phyloP scores from a whole-genome alignment of 1,140 invertebrate species.

The Drosophila pruinosa region DNA sequence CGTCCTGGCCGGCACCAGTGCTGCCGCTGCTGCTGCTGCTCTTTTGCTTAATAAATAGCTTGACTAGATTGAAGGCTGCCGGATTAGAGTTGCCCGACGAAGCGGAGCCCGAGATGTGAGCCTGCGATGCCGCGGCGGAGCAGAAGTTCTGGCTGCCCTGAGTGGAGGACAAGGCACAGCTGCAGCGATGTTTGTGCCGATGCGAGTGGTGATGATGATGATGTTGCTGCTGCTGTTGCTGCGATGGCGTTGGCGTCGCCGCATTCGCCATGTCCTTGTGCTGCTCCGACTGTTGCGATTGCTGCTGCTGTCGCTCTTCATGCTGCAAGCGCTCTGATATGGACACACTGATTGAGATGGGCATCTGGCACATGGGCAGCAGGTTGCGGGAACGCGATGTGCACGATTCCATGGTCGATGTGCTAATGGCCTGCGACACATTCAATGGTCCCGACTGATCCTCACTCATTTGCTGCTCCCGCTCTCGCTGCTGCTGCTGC shows the following conservation, averaged over 20 bases:
- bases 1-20: slow-evolving; percentile 82
- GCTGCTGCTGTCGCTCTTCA: slow-evolving; percentile 43
- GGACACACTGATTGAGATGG: slow-evolving; percentile 74
- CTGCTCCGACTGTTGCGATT: slow-evolving; percentile 48
- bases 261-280: slow-evolving; percentile 20
- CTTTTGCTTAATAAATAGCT: slow-evolving; percentile 94
- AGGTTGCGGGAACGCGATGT: slow-evolving; percentile 69
- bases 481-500: slow-evolving; percentile 48
- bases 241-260: slow-evolving; percentile 35
- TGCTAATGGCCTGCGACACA: slow-evolving; percentile 84
- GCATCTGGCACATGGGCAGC: slow-evolving; percentile 82
- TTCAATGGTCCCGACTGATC: slow-evolving; percentile 60
- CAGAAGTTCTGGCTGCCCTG: slow-evolving; percentile 82
- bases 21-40: slow-evolving; percentile 84
- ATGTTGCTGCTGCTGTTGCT: slow-evolving; percentile 37
- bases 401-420: slow-evolving; percentile 86
- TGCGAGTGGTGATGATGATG: slow-evolving; percentile 38
- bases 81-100: slow-evolving; percentile 81
- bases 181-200: slow-evolving; percentile 75
- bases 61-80: slow-evolving; percentile 90
- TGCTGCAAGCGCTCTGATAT: slow-evolving; percentile 66
- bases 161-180: slow-evolving; percentile 62
- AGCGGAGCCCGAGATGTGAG: slow-evolving; percentile 69
- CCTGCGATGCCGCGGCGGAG: slow-evolving; percentile 22
- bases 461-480: slow-evolving; percentile 24